Conservation (phyloP, 2,888 invertebrate genomes). For the Melanotus villosus region DNA sequence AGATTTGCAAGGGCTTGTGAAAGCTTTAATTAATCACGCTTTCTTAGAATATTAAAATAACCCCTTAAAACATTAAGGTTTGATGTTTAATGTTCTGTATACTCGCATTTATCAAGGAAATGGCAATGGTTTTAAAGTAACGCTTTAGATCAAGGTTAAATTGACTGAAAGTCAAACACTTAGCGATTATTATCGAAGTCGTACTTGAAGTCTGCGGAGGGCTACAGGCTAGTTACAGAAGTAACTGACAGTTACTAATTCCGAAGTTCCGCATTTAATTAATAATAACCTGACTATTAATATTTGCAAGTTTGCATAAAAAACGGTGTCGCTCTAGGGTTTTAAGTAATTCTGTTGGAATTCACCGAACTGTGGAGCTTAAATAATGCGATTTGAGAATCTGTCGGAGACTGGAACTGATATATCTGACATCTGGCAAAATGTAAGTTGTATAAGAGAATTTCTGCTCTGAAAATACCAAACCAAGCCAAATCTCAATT, state of each 20-base stretch:
- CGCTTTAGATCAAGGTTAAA: not conserved
- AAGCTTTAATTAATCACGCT: too few species aligned
- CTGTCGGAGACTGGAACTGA: slow-evolving; percentile 34
- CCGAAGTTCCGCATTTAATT: too few species aligned
- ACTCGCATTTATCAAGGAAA: slow-evolving; percentile 16
- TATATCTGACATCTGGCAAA: slow-evolving; percentile 32
- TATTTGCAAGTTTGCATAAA: not conserved
- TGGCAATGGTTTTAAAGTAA: slow-evolving; percentile 2
- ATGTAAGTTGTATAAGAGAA: slow-evolving; percentile 16
- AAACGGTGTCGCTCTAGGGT: not conserved
- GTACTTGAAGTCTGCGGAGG: too few species aligned
- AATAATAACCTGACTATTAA: not conserved
- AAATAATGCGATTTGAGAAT: slow-evolving; percentile 35
- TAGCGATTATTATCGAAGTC: not conserved
- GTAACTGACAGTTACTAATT: too few species aligned
- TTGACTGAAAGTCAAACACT: not conserved
- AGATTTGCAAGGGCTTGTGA: too few species aligned
- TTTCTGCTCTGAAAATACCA: slow-evolving; percentile 3
- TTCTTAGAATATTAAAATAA: too few species aligned
- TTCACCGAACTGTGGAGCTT: slow-evolving; percentile 26
- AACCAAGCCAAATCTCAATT: not conserved
- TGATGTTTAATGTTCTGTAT: too few species aligned
- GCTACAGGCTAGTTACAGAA: too few species aligned
- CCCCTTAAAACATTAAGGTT: too few species aligned
- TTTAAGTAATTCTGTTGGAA: slow-evolving; percentile 22